phyloP scores from a whole-genome alignment of 2,888 invertebrate species.

The Stenolophus ochropezus region DNA sequence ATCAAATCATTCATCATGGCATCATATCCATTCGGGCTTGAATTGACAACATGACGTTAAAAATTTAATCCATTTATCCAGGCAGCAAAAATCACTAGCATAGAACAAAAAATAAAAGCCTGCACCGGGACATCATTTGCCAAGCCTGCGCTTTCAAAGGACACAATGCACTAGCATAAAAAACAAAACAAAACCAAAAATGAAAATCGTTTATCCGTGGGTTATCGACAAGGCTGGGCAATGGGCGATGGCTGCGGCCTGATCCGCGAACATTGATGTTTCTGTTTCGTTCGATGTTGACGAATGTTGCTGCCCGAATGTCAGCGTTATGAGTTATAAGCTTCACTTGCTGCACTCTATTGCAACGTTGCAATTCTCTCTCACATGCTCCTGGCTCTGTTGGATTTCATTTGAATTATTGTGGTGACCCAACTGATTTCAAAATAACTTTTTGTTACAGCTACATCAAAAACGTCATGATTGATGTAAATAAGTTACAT shows the following conservation, averaged over 20 bases:
- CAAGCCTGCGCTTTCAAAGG: slow-evolving; percentile 36
- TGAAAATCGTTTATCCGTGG: slow-evolving; percentile 5
- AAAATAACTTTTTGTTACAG: slow-evolving; percentile 18
- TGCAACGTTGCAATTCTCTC: slow-evolving; percentile 20
- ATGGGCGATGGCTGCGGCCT: neutral
- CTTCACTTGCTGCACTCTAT: slow-evolving; percentile 16
- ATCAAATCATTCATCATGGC: slow-evolving; percentile 41
- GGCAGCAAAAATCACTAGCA: slow-evolving; percentile 28
- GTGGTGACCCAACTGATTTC: slow-evolving; percentile 43
- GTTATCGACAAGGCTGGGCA: neutral
- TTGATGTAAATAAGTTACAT: neutral
- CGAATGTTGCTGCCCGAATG: slow-evolving; percentile 27
- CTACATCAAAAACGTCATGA: neutral
- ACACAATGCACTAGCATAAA: slow-evolving; percentile 30
- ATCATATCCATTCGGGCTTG: slow-evolving; percentile 30
- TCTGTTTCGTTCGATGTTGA: slow-evolving; percentile 30
- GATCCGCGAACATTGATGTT: neutral
- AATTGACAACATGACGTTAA: slow-evolving; percentile 41
- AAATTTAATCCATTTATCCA: slow-evolving; percentile 42
- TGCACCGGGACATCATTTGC: slow-evolving; percentile 30
- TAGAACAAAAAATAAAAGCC: slow-evolving; percentile 36
- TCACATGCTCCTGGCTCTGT: slow-evolving; percentile 13
- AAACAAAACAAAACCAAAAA: slow-evolving; percentile 35
- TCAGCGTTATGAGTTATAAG: slow-evolving; percentile 41
- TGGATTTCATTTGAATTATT: slow-evolving; percentile 41